Evolutionary conservation across 1,140 invertebrate species (phyloP), one percentile per base, ranked within the genome.

Genomic region (Procambarus clarkii): DNA sequence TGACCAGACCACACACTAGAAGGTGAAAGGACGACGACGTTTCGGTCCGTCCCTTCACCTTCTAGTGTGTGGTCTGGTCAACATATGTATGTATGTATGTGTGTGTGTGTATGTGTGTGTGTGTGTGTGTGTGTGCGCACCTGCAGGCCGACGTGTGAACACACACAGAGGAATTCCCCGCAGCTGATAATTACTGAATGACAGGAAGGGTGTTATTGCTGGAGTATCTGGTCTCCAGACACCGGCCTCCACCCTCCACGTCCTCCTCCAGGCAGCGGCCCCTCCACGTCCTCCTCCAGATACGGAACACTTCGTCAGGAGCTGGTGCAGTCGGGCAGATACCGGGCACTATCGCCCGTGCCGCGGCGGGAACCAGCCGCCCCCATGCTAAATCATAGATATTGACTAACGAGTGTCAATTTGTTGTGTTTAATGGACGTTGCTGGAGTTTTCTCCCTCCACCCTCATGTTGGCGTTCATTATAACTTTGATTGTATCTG

Each of bases 341-440:
- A 86, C 24, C 64, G n/a, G 46, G 46, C 84, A 77, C 50, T 86
- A 86, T 86, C 84, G 71, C 58, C 48, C 48, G 64, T 18, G 71
- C 46, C 74, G 21, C 71, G 21, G 34, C 21, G 34, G 4, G 84
- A 34, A 34, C 34, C 34, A 34, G 1, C 34, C 34, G 84, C 77
- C 48, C 34, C 71, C 84, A 18, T 54, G 64, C 84, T 71, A 48
- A 86, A 86, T 9, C 69, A 83, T 78, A 86, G 77, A 58, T 86
- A 86, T 86, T 58, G 84, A 86, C 69, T 86, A 86, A 86, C 64
- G 84, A 74, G 84, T 86, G 84, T 86, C 84, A 86, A 86, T 86
- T 86, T 86, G 71, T 77, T 86, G 84, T 44, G 84, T 45, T 34
- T 86, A 77, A 77, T 86, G 84, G 84, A 86, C 84, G 84, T 34